Conservation (phyloP, 2,888 invertebrate genomes). For the Acleris sparsana region DNA sequence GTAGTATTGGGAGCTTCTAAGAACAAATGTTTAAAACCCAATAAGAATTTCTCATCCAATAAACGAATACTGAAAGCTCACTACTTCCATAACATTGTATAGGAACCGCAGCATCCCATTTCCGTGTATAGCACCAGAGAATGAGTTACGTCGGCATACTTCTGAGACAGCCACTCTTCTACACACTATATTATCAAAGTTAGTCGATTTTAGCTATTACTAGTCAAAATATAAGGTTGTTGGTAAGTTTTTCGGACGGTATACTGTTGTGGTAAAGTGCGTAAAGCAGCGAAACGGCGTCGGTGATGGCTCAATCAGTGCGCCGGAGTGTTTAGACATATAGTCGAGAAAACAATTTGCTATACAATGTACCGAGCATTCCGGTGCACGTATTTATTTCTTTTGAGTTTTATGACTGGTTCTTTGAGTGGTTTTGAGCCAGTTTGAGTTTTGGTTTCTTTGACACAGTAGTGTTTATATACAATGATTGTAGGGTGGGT, state of each 20-base stretch:
- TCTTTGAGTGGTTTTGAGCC: background rate
- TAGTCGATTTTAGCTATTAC: slow-evolving; percentile 40
- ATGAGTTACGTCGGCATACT: slow-evolving; percentile 76
- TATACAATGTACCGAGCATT: slow-evolving; percentile 67
- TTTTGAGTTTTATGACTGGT: slow-evolving; percentile 7
- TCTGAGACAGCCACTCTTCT: slow-evolving; percentile 44
- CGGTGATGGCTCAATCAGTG: slow-evolving; percentile 79
- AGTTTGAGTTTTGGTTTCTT: background rate
- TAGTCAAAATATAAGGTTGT: slow-evolving; percentile 18
- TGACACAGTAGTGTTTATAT: background rate
- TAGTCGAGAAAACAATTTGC: slow-evolving; percentile 76
- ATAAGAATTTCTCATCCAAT: slow-evolving; percentile 59
- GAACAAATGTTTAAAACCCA: slow-evolving; percentile 48
- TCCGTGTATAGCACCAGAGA: slow-evolving; percentile 62
- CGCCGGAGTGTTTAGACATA: slow-evolving; percentile 66
- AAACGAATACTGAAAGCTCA: slow-evolving; percentile 65
- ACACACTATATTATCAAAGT: background rate
- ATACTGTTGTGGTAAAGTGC: slow-evolving; percentile 44
- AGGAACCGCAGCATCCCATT: slow-evolving; percentile 77
- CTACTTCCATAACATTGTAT: slow-evolving; percentile 73
- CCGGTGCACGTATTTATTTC: slow-evolving; percentile 29
- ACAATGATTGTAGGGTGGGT: background rate
- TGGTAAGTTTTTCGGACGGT: slow-evolving; percentile 18
- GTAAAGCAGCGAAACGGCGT: slow-evolving; percentile 69
- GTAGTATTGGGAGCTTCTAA: slow-evolving; percentile 20